phyloP scores from a whole-genome alignment of 2,113 vertebrate genomes.

The Urocitellus parryii region DNA sequence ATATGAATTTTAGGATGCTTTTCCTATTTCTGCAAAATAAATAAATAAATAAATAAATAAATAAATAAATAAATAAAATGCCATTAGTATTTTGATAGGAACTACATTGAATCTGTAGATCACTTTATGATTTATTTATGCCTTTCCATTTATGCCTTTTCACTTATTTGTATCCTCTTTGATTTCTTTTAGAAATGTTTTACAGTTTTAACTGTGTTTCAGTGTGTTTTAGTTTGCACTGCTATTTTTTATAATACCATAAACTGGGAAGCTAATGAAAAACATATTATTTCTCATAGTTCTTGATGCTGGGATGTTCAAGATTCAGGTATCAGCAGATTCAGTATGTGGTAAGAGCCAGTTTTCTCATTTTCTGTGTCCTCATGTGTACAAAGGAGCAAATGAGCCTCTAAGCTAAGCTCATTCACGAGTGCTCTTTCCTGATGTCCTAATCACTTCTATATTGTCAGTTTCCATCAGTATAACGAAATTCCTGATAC shows the following conservation, averaged over 20 bases:
- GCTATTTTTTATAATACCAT: background rate
- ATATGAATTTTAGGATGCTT: background rate
- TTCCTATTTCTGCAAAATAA: background rate
- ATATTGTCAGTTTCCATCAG: background rate
- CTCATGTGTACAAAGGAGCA: background rate
- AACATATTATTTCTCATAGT: background rate
- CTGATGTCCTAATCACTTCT: background rate
- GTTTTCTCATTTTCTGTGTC: background rate
- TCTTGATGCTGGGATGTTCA: background rate
- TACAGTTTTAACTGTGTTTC: background rate
- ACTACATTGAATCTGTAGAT: background rate
- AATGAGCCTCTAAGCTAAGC: background rate
- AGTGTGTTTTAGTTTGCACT: background rate
- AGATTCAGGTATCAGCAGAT: background rate
- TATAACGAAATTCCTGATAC: background rate
- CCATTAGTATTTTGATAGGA: background rate
- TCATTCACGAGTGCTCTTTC: background rate
- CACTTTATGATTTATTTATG: no score
- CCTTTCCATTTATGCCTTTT: no score
- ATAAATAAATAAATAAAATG: background rate
- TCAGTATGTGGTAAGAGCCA: background rate
- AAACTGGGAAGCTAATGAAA: background rate
- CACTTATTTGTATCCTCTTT: background rate
- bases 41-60: no score
- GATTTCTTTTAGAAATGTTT: background rate